phyloP scores from a whole-genome alignment of 2,113 vertebrate genomes.

The Peucedramus taeniatus region DNA sequence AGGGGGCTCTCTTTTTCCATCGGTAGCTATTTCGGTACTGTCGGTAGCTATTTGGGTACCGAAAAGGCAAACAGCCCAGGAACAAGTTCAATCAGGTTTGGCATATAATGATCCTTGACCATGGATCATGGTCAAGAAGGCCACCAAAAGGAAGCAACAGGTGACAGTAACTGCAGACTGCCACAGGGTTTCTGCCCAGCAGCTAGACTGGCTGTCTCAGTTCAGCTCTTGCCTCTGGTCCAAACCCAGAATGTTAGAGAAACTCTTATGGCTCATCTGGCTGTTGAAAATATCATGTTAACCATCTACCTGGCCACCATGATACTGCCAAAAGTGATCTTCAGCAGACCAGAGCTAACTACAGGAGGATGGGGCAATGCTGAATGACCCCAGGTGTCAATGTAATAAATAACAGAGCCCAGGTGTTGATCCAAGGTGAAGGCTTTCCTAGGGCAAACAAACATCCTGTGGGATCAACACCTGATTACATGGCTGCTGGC shows the following conservation, averaged over 20 bases:
- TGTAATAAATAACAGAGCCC: background rate
- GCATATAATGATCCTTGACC: background rate
- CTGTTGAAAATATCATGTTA: background rate
- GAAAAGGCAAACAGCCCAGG: background rate
- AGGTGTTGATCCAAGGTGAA: background rate
- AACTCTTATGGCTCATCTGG: rapidly evolving
- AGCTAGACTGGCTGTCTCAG: background rate
- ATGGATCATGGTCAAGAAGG: background rate
- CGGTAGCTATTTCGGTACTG: rapidly evolving
- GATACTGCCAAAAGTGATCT: background rate
- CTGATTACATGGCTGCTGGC: background rate
- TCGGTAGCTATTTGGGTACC: rapidly evolving
- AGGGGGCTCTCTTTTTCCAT: background rate
- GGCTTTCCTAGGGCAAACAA: background rate
- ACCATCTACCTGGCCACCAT: background rate
- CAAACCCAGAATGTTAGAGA: background rate
- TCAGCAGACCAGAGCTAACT: background rate
- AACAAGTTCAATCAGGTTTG: background rate
- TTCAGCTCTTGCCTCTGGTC: background rate
- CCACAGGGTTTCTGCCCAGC: background rate
- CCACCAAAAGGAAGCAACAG: background rate
- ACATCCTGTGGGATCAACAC: background rate
- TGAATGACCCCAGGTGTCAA: background rate
- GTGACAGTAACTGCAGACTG: background rate
- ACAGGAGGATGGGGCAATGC: background rate